Percentiles rank a stretch among this genome's conserved stretches.
phyloP scores from a whole-genome alignment of 2,888 invertebrate genomes.

The Heliothis peltigera region DNA sequence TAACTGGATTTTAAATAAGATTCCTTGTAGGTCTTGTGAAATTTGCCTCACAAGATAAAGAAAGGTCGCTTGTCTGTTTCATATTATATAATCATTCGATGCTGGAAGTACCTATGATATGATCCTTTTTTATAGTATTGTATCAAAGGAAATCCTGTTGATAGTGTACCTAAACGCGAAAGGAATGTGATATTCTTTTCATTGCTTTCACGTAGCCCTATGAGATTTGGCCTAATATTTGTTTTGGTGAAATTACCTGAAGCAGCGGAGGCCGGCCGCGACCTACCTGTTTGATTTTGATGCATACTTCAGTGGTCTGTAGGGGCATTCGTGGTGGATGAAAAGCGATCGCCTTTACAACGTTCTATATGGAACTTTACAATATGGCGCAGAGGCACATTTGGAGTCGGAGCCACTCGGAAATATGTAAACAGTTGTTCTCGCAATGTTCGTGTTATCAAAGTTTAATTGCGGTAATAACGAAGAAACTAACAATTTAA shows the following conservation, averaged over 20 bases:
- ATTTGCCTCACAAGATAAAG: constrained; percentile 89
- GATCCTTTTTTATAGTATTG: constrained; percentile 80
- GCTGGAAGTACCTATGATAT: constrained; percentile 81
- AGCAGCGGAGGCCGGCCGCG: constrained; percentile 75
- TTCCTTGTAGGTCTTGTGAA: constrained; percentile 84
- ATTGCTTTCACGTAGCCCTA: constrained; percentile 78
- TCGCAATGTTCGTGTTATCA: constrained; percentile 77
- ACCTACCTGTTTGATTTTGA: constrained; percentile 87
- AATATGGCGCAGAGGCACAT: constrained; percentile 31
- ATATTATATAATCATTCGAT: constrained; percentile 82
- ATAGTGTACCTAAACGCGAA: constrained; percentile 71
- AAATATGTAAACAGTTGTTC: constrained; percentile 63
- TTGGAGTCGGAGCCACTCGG: constrained; percentile 28
- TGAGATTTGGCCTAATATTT: constrained; percentile 87
- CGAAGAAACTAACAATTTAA: constrained; percentile 86
- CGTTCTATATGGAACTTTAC: constrained; percentile 58
- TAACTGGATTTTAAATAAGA: constrained; percentile 90
- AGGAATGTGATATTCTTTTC: constrained; percentile 79
- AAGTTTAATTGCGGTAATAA: constrained; percentile 87
- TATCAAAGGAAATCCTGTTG: constrained; percentile 74
- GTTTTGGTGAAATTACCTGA: constrained; percentile 85
- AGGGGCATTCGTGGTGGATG: constrained; percentile 70
- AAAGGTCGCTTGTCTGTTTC: constrained; percentile 86
- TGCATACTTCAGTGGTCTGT: constrained; percentile 84
- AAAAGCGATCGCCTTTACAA: constrained; percentile 71